Conservation (phyloP, 92 coral and sea anemone species). For the Palythoa grandiflora region DNA sequence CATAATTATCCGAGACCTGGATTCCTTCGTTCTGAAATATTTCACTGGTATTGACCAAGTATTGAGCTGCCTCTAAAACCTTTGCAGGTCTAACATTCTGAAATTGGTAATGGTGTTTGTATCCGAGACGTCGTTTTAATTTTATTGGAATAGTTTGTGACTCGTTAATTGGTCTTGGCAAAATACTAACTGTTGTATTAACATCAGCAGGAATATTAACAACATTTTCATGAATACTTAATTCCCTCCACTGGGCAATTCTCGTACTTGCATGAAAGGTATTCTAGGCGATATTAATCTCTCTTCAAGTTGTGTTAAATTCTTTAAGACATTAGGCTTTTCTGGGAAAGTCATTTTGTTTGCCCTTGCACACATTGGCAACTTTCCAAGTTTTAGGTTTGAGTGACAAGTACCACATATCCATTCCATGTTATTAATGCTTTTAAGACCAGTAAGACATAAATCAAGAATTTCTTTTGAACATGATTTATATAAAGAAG, state of each 20-base stretch:
- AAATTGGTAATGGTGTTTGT: conserved; percentile 5
- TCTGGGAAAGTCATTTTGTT: conserved; percentile 58
- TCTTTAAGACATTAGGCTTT: conserved; percentile 39
- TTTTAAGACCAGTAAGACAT: conserved; percentile 49
- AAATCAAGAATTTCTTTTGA: conserved; percentile 35
- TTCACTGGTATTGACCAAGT: conserved; percentile 12
- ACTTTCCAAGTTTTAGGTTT: conserved; percentile 14
- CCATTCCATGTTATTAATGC: conserved; percentile 35
- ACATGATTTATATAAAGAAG: conserved; percentile 41
- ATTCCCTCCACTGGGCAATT: conserved; percentile 50
- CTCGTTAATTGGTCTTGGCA: conserved; percentile 31
- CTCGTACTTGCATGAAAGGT: conserved; percentile 45
- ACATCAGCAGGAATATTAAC: conserved; percentile 57
- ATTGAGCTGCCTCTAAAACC: conserved; percentile 47
- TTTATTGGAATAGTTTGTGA: conserved; percentile 13
- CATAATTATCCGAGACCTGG: conserved; percentile 15
- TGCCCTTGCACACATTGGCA: conserved; percentile 35
- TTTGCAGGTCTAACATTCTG: conserved; percentile 45
- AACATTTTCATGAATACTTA: conserved; percentile 52
- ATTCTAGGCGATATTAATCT: conserved; percentile 56
- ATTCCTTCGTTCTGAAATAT: conserved; percentile 21
- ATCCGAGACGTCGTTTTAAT: conserved; percentile 12
- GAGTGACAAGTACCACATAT: conserved; percentile 23
- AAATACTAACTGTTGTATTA: conserved; percentile 48
- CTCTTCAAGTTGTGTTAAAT: conserved; percentile 53